Evolutionary conservation across 2,888 invertebrate species (phyloP), one percentile per base, ranked within the genome.

Genomic region (Trichopoda pennipes): DNA sequence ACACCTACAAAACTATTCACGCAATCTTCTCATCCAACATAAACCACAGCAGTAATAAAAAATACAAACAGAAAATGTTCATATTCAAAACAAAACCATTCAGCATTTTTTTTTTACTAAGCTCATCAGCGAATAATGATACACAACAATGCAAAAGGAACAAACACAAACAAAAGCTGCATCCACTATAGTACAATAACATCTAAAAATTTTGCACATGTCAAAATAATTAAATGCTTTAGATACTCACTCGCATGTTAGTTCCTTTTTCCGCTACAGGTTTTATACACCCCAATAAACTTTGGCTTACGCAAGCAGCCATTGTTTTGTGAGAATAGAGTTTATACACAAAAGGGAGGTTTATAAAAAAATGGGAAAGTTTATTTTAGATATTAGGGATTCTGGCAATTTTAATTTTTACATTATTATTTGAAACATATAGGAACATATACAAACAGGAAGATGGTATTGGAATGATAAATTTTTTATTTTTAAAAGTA

Each of bases 201-300:
- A 70, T 61, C 35, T 53, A 61, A 28, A 55, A 51, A 42, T 47
- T 69, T 84, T 69, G 74, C 53, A 49, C 84, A 76, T 85, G 87
- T 83, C 86, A 86, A 86, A 87, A 88, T 88, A 88, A 88, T 88
- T 88, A 88, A 84, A 85, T 84, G 69, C 47, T 76, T 80, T 72
- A 58, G 64, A 42, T 66, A 60, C 84, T 86, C 49, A 51, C 21
- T 49, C 32, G 21, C 84, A 86, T 85, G 83, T 84, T 84, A 83
- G 85, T 86, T 66, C 42, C 28, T 55, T 55, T 44, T 51, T 51
- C 8, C 28, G n/a, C 42, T 66, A 66, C 51, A 58, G 49, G 23
- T 64, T 42, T 14, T 17, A 51, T 23, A 53, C 19, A 53, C 17
- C 17, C n/a, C 12, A 38, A 32, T 58, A 28, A 35, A 35, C 14